Conservation (phyloP, 2,888 invertebrate species). For the Xylocampa areola region DNA sequence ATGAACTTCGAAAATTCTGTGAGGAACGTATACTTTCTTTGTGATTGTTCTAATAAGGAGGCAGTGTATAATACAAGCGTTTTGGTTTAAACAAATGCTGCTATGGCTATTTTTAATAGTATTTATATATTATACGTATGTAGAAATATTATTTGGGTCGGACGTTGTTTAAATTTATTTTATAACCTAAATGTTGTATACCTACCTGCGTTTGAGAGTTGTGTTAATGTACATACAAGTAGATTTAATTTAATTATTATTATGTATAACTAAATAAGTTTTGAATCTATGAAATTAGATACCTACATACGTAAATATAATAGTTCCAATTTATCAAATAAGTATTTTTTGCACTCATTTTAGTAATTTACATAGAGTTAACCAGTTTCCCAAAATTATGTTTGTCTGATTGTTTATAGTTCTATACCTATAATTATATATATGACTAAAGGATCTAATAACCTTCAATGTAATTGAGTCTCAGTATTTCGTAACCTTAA, state of each 20-base stretch:
- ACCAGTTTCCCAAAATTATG: constrained; percentile 4
- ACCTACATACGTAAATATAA: constrained; percentile 27
- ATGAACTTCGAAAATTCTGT: too few relatives aligned
- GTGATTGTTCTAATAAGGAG: too few relatives aligned
- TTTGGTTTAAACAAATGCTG: too few relatives aligned
- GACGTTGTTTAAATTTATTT: constrained; percentile 11
- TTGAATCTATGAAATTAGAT: constrained; percentile 17
- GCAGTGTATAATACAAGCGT: too few relatives aligned
- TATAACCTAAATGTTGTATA: constrained; percentile 15
- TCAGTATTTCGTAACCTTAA: constrained; percentile 6
- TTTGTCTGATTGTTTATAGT: neutral
- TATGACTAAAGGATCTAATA: too few relatives aligned
- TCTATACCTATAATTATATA: too few relatives aligned
- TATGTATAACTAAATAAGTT: constrained; percentile 29
- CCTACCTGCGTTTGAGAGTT: constrained; percentile 30
- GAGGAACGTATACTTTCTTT: too few relatives aligned
- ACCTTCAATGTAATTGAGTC: neutral
- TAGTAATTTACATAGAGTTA: constrained; percentile 7
- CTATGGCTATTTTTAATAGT: too few relatives aligned
- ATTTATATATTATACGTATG: too few relatives aligned
- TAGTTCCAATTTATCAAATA: constrained; percentile 45
- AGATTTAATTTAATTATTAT: too few relatives aligned
- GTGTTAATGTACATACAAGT: constrained; percentile 52
- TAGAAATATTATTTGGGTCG: too few relatives aligned
- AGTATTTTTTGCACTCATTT: constrained; percentile 30